A percentile compares a stretch with the other conserved stretches of the same genome.
Evolutionary conservation across 2,888 invertebrate species (phyloP).

Genomic region (Drosophila ustulata): DNA sequence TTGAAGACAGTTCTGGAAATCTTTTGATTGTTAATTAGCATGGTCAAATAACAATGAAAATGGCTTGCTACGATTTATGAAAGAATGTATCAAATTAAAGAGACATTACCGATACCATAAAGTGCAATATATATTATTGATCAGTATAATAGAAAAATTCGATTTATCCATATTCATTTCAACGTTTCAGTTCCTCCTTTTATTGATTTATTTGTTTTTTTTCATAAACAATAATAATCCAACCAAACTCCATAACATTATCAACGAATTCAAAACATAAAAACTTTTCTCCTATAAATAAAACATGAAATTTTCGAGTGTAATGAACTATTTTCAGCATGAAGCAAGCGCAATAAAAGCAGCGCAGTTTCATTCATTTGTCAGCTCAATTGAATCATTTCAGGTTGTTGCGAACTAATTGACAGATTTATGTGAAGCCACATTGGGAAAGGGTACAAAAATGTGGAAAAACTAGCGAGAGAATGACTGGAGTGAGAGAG

Average conservation of each 20-base stretch:
- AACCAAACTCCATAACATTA: neutral
- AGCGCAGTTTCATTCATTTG: neutral
- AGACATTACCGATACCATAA: too few species aligned
- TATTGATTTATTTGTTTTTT: too few species aligned
- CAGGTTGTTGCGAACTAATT: slow-evolving; percentile 20
- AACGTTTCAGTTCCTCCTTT: too few species aligned
- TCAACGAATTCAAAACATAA: neutral
- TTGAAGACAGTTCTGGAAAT: neutral
- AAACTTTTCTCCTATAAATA: neutral
- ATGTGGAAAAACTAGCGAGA: slow-evolving; percentile 70
- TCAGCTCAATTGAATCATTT: slow-evolving; percentile 1
- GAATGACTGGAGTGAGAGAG: slow-evolving; percentile 8
- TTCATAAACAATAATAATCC: too few species aligned
- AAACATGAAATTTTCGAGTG: neutral
- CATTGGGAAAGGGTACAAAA: slow-evolving; percentile 45
- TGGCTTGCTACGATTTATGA: neutral
- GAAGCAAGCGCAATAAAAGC: neutral
- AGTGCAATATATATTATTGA: too few species aligned
- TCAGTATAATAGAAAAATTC: too few species aligned
- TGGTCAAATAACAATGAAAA: neutral
- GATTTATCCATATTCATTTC: too few species aligned
- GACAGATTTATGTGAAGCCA: slow-evolving; percentile 14
- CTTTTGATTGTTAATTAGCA: neutral
- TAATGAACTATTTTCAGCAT: neutral
- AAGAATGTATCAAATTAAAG: too few species aligned